Conservation (phyloP, 2,888 invertebrate species). For the Cerceris ruficornis region DNA sequence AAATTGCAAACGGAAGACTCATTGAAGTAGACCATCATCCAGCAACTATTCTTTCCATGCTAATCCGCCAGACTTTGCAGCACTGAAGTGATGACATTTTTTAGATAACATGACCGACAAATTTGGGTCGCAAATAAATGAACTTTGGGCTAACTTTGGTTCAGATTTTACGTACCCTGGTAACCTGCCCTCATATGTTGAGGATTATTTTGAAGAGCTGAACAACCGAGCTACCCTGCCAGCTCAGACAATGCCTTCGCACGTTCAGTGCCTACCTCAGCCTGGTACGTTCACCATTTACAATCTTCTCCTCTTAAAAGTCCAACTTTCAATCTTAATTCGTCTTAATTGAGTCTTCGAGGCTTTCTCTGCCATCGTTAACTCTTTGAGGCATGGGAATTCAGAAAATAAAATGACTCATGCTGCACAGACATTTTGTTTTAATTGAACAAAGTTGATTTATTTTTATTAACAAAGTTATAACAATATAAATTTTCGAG, state of each 20-base stretch:
- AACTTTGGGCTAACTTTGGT: slow-evolving; percentile 87
- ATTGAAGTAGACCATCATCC: background rate
- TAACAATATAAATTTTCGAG: too few relatives aligned
- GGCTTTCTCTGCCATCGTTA: too few relatives aligned
- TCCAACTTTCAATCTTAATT: background rate
- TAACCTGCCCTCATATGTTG: slow-evolving; percentile 87
- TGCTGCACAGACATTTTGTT: too few relatives aligned
- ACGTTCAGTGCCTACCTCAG: slow-evolving; percentile 89
- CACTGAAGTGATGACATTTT: slow-evolving; percentile 70
- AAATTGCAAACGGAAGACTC: background rate
- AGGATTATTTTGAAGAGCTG: slow-evolving; percentile 88
- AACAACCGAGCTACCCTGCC: slow-evolving; percentile 78
- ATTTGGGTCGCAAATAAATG: slow-evolving; percentile 87
- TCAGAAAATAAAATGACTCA: too few relatives aligned
- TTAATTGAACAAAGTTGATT: too few relatives aligned
- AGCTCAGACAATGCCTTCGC: slow-evolving; percentile 59
- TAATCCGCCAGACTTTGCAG: slow-evolving; percentile 46
- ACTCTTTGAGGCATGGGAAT: too few relatives aligned
- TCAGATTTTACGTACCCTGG: slow-evolving; percentile 88
- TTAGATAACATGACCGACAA: slow-evolving; percentile 89
- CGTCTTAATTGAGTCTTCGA: too few relatives aligned
- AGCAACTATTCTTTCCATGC: background rate
- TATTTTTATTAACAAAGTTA: too few relatives aligned
- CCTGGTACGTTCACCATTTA: slow-evolving; percentile 84
- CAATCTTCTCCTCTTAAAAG: background rate